Conservation (phyloP, 2,888 invertebrate genomes). For the Emmelina monodactyla region DNA sequence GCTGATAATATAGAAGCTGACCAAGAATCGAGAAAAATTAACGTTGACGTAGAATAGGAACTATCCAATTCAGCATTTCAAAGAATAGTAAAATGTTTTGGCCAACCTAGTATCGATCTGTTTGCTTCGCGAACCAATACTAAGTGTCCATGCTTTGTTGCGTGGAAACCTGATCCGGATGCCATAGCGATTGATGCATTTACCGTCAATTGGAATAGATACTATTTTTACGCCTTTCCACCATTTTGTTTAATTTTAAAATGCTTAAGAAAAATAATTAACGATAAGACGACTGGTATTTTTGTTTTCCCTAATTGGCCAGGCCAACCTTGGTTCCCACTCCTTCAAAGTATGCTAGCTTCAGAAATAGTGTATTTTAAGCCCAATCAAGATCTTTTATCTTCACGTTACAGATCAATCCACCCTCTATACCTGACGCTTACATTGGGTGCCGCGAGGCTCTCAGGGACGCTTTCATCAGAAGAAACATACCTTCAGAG, state of each 20-base stretch:
- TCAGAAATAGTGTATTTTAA: too few species aligned
- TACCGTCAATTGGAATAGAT: neutral
- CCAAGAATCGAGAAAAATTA: neutral
- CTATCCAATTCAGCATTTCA: neutral
- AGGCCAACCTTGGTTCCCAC: neutral
- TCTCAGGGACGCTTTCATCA: too few species aligned
- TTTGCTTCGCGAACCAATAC: constrained; percentile 3
- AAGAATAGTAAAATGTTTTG: neutral
- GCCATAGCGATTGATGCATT: neutral
- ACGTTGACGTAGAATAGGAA: neutral
- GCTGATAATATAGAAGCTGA: constrained; percentile 4
- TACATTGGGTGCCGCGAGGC: too few species aligned
- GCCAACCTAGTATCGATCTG: neutral
- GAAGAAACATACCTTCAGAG: too few species aligned
- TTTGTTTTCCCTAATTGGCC: constrained; percentile 1
- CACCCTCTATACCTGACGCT: neutral
- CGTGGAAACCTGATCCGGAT: neutral
- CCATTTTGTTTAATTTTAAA: constrained; percentile 2
- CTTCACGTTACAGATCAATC: neutral
- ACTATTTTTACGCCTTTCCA: constrained; percentile 3
- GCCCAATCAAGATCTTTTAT: too few species aligned
- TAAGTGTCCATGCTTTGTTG: neutral
- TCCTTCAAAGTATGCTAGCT: too few species aligned
- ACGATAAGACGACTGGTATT: neutral
- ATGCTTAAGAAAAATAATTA: constrained; percentile 2